Evolutionary conservation across 92 coral and sea anemone species (phyloP), one percentile per base, ranked within the genome.

Genomic region (Epizoanthus illoricatus): DNA sequence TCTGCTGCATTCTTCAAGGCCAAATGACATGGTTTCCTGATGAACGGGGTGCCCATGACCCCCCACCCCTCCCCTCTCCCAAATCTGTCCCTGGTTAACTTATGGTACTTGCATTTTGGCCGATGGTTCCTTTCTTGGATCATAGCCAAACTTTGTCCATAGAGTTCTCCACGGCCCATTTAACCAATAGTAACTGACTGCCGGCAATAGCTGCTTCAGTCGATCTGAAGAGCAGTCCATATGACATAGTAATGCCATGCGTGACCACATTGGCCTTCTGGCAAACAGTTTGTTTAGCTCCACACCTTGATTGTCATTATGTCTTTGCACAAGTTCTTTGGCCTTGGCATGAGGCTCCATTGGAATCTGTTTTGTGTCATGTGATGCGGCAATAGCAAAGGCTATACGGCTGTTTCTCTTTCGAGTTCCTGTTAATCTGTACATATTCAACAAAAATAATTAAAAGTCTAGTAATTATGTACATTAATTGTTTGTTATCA

Each of bases 101-200:
- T 0, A 20, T 28, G 0, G 59, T 10, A 75, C 94, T 85, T 76
- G 91, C 99, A 97, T 92, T 88, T 97, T 97, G 19, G 99, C 97
- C 13, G 89, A 79, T 5, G 98, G 97, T 69, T 93, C 92, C 65
- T 88, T 97, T 24, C 96, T 90, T 4, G 99, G 99, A 79, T 97
- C 97, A 84, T 91, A 97, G 3, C 98, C 99, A 72, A 97, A 86
- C 86, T 92, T 87, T 9, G 91, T 79, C 98, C 98, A 97, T 3
- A 97, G 87, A 9, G 98, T 86, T 67, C 99, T 88, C 99, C 99
- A 97, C 0, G 99, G 99, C 11, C 99, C 99, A 76, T 89, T 92
- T 4, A 90, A 85, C 92, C 94, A 96, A 39, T 96, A 93, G 75
- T 91, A 96, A 1, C 97, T 92, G 0, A 87, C 86, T 42, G 68